These are phyloP conservation scores for Heliconius eleuchia DNA, from an alignment of 1,140 invertebrate species.

Conservation along the genomic window DNA sequence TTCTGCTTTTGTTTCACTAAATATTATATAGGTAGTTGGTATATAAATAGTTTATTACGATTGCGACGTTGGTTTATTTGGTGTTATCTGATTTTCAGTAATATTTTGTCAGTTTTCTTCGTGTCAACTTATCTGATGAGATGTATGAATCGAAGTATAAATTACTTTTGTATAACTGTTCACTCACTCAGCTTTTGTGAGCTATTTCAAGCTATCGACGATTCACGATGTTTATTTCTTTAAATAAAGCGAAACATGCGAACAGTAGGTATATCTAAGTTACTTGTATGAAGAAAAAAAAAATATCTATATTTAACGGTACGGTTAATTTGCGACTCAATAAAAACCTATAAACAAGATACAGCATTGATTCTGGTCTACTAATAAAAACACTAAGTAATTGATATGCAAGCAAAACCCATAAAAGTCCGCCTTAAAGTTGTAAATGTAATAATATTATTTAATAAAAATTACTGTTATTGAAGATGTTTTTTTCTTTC, in stretches of 20 bases:
- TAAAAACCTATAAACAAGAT: neutral
- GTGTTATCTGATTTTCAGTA: neutral
- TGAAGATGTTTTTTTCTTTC: too few species aligned
- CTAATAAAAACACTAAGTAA: neutral
- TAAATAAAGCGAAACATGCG: too few species aligned
- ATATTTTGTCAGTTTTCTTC: neutral
- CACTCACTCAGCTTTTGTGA: too few species aligned
- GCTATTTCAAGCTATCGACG: too few species aligned
- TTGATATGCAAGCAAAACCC: neutral
- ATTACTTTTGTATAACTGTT: neutral
- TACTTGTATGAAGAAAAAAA: too few species aligned
- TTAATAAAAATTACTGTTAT: too few species aligned
- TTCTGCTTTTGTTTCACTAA: constrained; percentile 71
- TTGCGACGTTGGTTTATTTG: neutral
- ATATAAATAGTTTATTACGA: neutral
- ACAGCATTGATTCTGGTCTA: neutral
- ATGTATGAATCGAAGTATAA: neutral
- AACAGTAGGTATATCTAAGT: too few species aligned
- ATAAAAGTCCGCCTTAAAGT: constrained; percentile 6
- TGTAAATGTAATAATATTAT: neutral
- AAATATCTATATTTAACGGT: too few species aligned
- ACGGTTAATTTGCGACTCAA: neutral
- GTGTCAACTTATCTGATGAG: neutral
- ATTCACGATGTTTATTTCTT: too few species aligned
- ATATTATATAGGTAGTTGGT: constrained; percentile 57